Conservation (phyloP, 2,113 vertebrate species). For the Serinus canaria region DNA sequence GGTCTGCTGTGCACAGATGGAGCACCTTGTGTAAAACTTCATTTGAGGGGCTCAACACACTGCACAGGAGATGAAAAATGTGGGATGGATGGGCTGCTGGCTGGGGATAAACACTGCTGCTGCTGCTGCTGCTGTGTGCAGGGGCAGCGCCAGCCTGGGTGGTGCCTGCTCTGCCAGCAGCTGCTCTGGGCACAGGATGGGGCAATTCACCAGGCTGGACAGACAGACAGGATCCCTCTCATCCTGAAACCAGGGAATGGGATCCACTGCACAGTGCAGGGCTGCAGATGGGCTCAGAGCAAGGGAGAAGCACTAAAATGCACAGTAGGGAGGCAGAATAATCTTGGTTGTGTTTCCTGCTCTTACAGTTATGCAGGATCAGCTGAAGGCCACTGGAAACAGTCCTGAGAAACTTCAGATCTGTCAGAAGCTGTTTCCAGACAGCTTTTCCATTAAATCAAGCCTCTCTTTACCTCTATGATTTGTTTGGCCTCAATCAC, state of each 20-base stretch:
- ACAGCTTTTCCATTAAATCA: neutral
- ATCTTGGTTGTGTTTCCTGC: neutral
- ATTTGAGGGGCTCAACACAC: neutral
- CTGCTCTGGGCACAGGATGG: neutral
- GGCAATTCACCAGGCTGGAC: neutral
- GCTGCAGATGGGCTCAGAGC: neutral
- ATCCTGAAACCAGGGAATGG: neutral
- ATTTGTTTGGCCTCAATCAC: neutral
- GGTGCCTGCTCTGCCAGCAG: neutral
- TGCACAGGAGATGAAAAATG: neutral
- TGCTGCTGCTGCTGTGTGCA: neutral
- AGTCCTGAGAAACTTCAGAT: fast-evolving
- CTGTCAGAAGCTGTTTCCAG: neutral
- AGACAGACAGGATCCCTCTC: neutral
- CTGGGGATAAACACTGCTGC: neutral
- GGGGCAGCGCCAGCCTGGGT: neutral
- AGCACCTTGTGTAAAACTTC: neutral
- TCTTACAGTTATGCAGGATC: fast-evolving
- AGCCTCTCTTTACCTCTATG: fast-evolving
- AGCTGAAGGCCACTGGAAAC: neutral
- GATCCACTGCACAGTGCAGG: neutral
- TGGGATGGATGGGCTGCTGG: neutral
- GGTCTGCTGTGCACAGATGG: neutral
- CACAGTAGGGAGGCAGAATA: neutral
- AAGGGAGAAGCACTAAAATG: fast-evolving